Conservation (phyloP, 2,888 invertebrate genomes). For the Agrotis clavis region DNA sequence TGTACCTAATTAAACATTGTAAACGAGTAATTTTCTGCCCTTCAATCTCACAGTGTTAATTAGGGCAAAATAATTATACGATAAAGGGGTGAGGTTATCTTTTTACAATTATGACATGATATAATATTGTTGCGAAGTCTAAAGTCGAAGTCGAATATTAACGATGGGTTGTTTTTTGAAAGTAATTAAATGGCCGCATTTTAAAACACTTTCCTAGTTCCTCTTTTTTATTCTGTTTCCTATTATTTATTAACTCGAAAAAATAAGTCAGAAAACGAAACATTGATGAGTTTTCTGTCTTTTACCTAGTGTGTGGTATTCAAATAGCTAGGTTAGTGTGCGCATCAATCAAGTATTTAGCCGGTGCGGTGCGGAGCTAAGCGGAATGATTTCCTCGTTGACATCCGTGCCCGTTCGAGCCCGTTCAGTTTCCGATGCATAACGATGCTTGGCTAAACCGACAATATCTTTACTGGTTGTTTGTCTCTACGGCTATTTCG, state of each 20-base stretch:
- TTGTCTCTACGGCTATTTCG: slow-evolving; percentile 17
- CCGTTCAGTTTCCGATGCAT: slow-evolving; percentile 33
- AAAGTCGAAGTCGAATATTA: too few relatives aligned
- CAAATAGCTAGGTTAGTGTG: slow-evolving; percentile 47
- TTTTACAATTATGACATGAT: background rate
- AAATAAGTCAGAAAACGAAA: background rate
- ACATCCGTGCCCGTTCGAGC: slow-evolving; percentile 41
- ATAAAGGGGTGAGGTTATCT: background rate
- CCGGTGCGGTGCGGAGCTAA: slow-evolving; percentile 47
- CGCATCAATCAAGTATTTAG: slow-evolving; percentile 68
- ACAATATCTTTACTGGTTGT: slow-evolving; percentile 28
- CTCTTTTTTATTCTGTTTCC: too few relatives aligned
- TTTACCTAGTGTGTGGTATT: background rate
- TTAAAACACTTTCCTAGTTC: too few relatives aligned
- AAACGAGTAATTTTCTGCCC: background rate
- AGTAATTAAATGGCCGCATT: too few relatives aligned
- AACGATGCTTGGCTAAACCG: slow-evolving; percentile 24
- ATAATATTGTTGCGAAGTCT: background rate
- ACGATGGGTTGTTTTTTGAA: too few relatives aligned
- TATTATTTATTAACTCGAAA: too few relatives aligned
- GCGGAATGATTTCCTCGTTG: slow-evolving; percentile 66
- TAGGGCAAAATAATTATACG: background rate
- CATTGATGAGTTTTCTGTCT: slow-evolving; percentile 16
- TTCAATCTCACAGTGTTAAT: background rate
- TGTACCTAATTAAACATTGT: background rate